Conservation (phyloP, 2,797 vertebrate genomes). For the Menidia menidia region DNA sequence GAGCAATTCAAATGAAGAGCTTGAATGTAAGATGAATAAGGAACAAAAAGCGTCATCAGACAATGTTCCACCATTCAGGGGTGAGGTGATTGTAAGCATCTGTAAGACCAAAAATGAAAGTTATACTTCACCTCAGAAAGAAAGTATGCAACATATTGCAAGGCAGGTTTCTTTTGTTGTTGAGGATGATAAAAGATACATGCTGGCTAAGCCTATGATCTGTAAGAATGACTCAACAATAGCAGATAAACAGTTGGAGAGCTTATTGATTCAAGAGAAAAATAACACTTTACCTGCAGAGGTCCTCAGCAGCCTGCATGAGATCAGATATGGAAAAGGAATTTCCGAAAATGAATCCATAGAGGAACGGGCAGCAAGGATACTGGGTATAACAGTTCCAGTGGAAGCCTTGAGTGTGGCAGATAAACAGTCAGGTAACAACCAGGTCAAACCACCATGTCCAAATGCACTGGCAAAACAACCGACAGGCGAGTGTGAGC, state of each 20-base stretch:
- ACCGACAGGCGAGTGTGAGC: conserved; percentile 62
- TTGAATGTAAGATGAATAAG: conserved; percentile 19
- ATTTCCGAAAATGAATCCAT: conserved; percentile 92
- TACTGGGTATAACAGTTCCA: conserved; percentile 94
- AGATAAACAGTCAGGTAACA: conserved; percentile 51
- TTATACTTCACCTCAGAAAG: conserved; percentile 50
- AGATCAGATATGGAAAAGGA: conserved; percentile 83
- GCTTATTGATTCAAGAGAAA: conserved; percentile 80
- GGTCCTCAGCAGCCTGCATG: conserved; percentile 84
- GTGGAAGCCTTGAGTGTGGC: conserved; percentile 87
- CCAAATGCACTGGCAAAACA: conserved; percentile 56
- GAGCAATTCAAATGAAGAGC: conserved; percentile 58
- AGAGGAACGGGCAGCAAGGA: conserved; percentile 92
- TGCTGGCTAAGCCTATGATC: conserved; percentile 61
- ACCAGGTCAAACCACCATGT: conserved; percentile 29
- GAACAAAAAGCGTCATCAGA: conserved; percentile 48
- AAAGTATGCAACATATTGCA: conserved; percentile 30
- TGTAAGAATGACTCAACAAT: conserved; percentile 80
- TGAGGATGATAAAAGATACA: conserved; percentile 50
- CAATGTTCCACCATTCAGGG: conserved; percentile 24
- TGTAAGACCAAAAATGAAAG: conserved; percentile 61
- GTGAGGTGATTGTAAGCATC: conserved; percentile 53
- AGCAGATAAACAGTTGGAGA: conserved; percentile 82
- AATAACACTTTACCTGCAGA: conserved; percentile 73
- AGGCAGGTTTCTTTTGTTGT: conserved; percentile 54